Evolutionary conservation across 1,140 invertebrate species (phyloP).

Genomic region (Magallana angulata): DNA sequence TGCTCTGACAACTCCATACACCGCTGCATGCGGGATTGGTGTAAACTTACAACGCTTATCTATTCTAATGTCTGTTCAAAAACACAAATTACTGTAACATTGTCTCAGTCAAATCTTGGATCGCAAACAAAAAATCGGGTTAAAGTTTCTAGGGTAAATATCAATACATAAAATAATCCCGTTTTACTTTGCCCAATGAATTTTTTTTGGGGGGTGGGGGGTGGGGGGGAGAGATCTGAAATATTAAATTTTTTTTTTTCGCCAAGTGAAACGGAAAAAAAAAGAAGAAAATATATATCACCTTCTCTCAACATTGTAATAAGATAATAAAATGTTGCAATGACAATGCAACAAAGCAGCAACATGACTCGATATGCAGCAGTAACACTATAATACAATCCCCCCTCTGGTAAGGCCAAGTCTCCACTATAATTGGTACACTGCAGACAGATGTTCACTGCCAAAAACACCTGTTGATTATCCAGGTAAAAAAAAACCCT

Average conservation of each 20-base stretch:
- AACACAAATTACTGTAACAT: constrained; percentile 11
- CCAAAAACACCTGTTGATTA: constrained; percentile 35
- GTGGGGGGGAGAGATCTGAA: too few species aligned
- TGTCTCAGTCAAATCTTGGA: neutral
- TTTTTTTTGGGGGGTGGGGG: too few species aligned
- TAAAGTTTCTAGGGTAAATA: too few species aligned
- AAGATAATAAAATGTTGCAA: neutral
- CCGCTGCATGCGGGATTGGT: constrained; percentile 2
- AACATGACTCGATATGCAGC: neutral
- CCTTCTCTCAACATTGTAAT: neutral
- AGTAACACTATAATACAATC: neutral
- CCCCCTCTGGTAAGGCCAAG: neutral
- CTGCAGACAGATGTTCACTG: constrained; percentile 27
- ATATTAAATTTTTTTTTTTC: too few species aligned
- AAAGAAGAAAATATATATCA: neutral
- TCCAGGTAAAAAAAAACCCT: constrained; percentile 10
- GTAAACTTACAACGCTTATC: constrained; percentile 15
- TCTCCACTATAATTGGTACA: constrained; percentile 15
- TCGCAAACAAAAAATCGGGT: too few species aligned
- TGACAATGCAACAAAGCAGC: constrained; percentile 1
- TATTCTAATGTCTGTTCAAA: constrained; percentile 7
- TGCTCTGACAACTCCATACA: constrained; percentile 25
- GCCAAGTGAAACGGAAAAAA: neutral
- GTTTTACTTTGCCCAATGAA: too few species aligned
- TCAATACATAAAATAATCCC: too few species aligned